Evolutionary conservation across 1,140 invertebrate genomes (phyloP).

Genomic region (Drosophila athabasca): DNA sequence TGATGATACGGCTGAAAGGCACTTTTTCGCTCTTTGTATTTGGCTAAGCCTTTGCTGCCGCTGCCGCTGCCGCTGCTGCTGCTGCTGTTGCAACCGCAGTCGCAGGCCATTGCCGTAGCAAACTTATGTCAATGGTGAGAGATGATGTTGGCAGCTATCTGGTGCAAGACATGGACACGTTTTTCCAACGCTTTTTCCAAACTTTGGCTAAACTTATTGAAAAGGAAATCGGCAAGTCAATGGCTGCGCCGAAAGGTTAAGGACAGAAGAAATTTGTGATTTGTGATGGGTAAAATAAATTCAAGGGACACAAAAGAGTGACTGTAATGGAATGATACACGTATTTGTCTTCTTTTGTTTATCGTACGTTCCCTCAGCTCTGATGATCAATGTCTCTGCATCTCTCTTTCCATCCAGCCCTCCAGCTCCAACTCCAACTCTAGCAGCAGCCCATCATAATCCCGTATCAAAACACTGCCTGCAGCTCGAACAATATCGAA

Average conservation of each 20-base stretch:
- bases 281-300: neutral
- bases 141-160: conserved; percentile 61
- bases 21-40: conserved; percentile 38
- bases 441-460: conserved; percentile 4
- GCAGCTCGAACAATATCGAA: conserved; percentile 25
- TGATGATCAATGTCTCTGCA: conserved; percentile 11
- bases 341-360: conserved; percentile 8
- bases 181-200: conserved; percentile 36
- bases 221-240: conserved; percentile 55
- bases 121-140: conserved; percentile 65
- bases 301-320: neutral
- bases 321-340: no score
- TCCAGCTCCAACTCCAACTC: neutral
- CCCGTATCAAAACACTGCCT: conserved; percentile 42
- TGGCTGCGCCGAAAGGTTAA: conserved; percentile 67
- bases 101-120: conserved; percentile 56
- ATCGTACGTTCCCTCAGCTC: neutral
- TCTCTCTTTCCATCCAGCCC: conserved; percentile 5
- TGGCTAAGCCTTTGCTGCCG: conserved; percentile 20
- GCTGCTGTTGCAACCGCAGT: conserved; percentile 40
- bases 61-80: neutral
- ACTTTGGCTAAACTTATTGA: conserved; percentile 42
- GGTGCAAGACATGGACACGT: conserved; percentile 56
- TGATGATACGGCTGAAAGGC: conserved; percentile 55
- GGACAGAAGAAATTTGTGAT: conserved; percentile 36